These are phyloP conservation scores for Labrus mixtus DNA, from an alignment of 2,113 vertebrate species.

Conservation along the genomic window DNA sequence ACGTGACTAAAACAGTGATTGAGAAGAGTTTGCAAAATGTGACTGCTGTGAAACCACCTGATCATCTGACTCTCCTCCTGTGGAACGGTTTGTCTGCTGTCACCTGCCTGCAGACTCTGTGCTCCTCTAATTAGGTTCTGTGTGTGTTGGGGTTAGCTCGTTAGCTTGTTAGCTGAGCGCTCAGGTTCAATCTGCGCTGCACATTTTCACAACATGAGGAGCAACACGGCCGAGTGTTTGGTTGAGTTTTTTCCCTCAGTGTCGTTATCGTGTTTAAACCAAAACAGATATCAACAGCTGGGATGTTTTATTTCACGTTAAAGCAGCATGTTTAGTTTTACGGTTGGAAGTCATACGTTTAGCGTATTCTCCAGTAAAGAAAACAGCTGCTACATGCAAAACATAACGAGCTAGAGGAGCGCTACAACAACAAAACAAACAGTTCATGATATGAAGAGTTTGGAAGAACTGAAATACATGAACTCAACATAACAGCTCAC, in stretches of 20 bases:
- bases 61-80: conserved; percentile 1
- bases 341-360: no score
- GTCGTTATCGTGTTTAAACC: neutral
- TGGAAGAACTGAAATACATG: no score
- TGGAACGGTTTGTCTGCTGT: neutral
- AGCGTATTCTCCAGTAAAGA: no score
- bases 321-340: no score
- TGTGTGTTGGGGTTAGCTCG: no score
- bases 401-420: no score
- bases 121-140: conserved; percentile 10
- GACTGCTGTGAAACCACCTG: neutral
- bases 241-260: neutral
- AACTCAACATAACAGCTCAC: no score
- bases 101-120: neutral
- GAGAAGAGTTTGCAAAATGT: neutral
- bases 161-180: conserved; percentile 2
- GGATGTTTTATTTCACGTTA: no score
- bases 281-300: neutral
- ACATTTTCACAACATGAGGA: neutral
- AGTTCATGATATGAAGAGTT: no score
- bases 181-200: neutral
- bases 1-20: neutral
- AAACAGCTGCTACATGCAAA: no score
- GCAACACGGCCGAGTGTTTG: neutral
- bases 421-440: no score